Evolutionary conservation across 23 tunicate species (phyloP).

Genomic region (Oikopleura vanhoeffeni): DNA sequence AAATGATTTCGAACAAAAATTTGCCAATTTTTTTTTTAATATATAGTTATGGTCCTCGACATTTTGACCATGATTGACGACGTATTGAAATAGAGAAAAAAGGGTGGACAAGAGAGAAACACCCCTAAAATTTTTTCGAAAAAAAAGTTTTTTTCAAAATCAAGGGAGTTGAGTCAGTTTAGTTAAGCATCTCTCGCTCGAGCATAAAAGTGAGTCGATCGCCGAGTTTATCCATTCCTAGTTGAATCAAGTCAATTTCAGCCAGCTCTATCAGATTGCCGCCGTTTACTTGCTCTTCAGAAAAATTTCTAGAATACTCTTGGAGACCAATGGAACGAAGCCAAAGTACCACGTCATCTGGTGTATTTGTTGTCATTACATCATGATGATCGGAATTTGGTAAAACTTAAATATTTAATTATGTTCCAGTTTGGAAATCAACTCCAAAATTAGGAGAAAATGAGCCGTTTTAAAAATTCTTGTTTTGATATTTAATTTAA

Average conservation of each 20-base stretch:
- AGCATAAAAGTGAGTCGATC: conserved; percentile 2
- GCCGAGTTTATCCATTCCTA: not conserved
- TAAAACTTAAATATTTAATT: not conserved
- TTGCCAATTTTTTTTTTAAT: too few species aligned
- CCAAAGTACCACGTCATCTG: not conserved
- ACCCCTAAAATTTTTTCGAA: too few species aligned
- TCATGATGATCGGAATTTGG: not conserved
- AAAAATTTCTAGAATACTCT: not conserved
- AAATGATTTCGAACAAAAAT: too few species aligned
- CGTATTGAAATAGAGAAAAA: too few species aligned
- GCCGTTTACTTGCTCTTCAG: conserved; percentile 7
- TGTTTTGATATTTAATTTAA: too few species aligned
- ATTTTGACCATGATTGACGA: too few species aligned
- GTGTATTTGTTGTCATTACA: not conserved
- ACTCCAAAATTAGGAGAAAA: too few species aligned
- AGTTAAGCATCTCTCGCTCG: conserved; percentile 2
- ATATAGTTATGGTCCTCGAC: too few species aligned
- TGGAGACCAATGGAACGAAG: not conserved
- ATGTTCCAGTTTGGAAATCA: too few species aligned
- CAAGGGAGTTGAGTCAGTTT: not conserved
- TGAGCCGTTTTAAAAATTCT: too few species aligned
- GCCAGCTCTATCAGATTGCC: not conserved
- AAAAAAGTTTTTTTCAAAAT: not conserved
- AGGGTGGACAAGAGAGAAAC: too few species aligned
- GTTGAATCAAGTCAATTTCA: not conserved